These are phyloP conservation scores for Hydrotaea cyrtoneurina DNA, from an alignment of 2,888 invertebrate genomes.

Conservation along the genomic window DNA sequence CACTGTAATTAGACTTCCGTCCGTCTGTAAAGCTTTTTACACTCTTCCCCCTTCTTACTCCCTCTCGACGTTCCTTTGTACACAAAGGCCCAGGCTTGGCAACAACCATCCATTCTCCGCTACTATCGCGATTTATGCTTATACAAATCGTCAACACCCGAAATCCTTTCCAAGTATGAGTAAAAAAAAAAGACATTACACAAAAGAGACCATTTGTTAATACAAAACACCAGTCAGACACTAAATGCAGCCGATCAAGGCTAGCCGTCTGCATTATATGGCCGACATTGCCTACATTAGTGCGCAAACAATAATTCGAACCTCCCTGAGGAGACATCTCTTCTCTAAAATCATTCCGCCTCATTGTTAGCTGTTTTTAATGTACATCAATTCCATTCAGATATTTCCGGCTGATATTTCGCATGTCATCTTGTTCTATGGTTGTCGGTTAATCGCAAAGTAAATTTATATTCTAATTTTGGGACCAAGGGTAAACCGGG, in stretches of 20 bases:
- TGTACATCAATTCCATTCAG: too few relatives aligned
- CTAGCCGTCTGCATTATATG: too few relatives aligned
- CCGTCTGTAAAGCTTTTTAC: not conserved
- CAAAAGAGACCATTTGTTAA: not conserved
- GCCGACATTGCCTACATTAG: too few relatives aligned
- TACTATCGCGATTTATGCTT: slow-evolving; percentile 10
- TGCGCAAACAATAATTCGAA: too few relatives aligned
- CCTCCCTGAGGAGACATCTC: too few relatives aligned
- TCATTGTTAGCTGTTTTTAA: too few relatives aligned
- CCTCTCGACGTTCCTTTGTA: not conserved
- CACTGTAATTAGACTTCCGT: slow-evolving; percentile 24
- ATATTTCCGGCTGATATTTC: too few relatives aligned
- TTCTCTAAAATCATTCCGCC: too few relatives aligned
- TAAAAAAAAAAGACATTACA: not conserved
- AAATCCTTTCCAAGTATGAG: not conserved
- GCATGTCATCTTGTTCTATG: too few relatives aligned
- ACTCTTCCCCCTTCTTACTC: not conserved
- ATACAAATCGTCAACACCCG: not conserved
- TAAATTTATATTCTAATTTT: too few relatives aligned
- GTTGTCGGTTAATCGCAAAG: too few relatives aligned
- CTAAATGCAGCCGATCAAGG: not conserved
- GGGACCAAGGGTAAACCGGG: too few relatives aligned
- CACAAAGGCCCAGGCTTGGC: not conserved
- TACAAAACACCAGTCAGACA: not conserved
- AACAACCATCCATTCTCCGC: not conserved